Evolutionary conservation across 2,113 vertebrate species (phyloP).

Genomic region (Collichthys lucidus): DNA sequence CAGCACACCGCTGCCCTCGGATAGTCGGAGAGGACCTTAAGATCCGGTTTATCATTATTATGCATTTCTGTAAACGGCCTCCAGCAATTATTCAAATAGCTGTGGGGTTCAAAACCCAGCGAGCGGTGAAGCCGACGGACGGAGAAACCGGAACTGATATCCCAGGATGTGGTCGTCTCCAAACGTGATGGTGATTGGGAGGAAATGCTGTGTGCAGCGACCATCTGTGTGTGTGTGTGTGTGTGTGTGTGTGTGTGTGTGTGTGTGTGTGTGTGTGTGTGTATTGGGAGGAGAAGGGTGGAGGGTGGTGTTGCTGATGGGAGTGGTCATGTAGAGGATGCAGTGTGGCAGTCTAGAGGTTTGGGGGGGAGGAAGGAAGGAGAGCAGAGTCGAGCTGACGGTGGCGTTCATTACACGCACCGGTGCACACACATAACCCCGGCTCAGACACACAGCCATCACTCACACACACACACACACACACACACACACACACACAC

Average conservation of each 20-base stretch:
- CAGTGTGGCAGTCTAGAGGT: conserved; percentile 46
- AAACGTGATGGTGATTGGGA: conserved; percentile 12
- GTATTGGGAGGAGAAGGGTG: neutral
- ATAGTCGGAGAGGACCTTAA: conserved; percentile 52
- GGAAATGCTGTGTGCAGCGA: neutral
- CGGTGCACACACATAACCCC: conserved; percentile 70
- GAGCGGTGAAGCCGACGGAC: neutral
- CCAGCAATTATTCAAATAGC: conserved; percentile 60
- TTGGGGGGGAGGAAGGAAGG: neutral
- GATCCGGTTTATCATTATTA: conserved; percentile 65
- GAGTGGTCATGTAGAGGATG: conserved; percentile 57
- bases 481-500: conserved; percentile 47
- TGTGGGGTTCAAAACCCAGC: conserved; percentile 13
- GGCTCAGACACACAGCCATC: conserved; percentile 59
- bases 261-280: conserved; percentile 34
- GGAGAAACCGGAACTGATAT: conserved; percentile 35
- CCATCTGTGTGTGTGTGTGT: conserved; percentile 19
- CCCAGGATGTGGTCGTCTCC: conserved; percentile 25
- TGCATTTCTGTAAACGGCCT: conserved; percentile 51
- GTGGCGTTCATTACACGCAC: conserved; percentile 84
- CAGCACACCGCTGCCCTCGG: conserved; percentile 50
- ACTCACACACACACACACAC: conserved; percentile 53
- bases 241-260: conserved; percentile 39
- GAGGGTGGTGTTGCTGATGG: conserved; percentile 6
- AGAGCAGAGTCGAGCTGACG: conserved; percentile 10